A percentile compares a stretch with the other conserved stretches of the same genome.
Conservation (phyloP, 1,140 invertebrate species). For the Neodiprion fabricii region DNA sequence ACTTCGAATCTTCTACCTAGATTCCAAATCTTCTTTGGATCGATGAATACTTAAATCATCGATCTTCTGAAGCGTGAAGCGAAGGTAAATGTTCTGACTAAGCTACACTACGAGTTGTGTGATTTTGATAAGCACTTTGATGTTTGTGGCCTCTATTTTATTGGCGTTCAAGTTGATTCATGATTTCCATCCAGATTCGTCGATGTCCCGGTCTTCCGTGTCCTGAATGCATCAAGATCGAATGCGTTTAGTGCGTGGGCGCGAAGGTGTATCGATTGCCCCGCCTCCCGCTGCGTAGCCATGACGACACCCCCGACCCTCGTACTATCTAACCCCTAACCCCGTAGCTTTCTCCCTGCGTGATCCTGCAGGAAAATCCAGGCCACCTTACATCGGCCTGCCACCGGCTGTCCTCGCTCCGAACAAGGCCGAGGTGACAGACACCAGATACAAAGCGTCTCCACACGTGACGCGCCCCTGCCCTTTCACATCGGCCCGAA, state of each 20-base stretch:
- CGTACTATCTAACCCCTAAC: slow-evolving; percentile 53
- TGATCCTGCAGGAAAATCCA: background rate
- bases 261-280: slow-evolving; percentile 62
- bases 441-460: background rate
- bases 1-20: no score
- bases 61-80: no score
- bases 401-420: slow-evolving; percentile 2
- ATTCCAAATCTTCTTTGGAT: no score
- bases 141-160: slow-evolving; percentile 46
- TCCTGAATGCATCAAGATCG: slow-evolving; percentile 37
- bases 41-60: no score
- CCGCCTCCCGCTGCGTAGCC: slow-evolving; percentile 60
- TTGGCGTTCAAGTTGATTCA: slow-evolving; percentile 13
- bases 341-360: slow-evolving; percentile 43
- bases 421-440: slow-evolving; percentile 8
- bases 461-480: background rate
- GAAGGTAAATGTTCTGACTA: no score
- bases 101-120: no score
- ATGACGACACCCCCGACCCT: slow-evolving; percentile 60
- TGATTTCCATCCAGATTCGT: no score
- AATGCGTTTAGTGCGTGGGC: slow-evolving; percentile 49
- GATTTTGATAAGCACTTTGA: no score
- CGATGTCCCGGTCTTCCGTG: no score
- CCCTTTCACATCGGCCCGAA: background rate
- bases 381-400: background rate